Percentiles rank a stretch among this genome's conserved stretches.
phyloP scores from a whole-genome alignment of 2,888 invertebrate species.

The Coenonympha arcania region DNA sequence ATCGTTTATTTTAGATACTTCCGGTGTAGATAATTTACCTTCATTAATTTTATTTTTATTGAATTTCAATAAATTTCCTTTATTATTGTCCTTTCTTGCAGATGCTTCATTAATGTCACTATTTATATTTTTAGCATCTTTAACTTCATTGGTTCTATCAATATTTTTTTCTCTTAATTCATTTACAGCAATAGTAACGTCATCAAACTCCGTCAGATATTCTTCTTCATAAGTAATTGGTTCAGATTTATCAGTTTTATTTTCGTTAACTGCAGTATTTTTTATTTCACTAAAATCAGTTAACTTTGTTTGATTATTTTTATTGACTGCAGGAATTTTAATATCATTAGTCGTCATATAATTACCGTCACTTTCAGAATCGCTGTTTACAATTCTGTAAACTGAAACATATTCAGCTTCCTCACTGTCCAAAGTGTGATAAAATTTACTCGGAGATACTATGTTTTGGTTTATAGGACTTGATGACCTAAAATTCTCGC shows the following conservation, averaged over 20 bases:
- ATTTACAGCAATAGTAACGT: not conserved
- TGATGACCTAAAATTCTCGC: not conserved
- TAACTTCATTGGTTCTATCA: not conserved
- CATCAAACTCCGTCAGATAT: not conserved
- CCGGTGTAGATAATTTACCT: not conserved
- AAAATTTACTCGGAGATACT: not conserved
- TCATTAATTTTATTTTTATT: not conserved
- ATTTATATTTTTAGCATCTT: not conserved
- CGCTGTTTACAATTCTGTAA: conserved; percentile 21
- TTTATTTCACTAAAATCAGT: too few species aligned
- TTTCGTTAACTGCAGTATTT: not conserved
- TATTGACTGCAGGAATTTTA: conserved; percentile 11
- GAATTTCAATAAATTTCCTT: not conserved
- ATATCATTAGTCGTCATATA: conserved; percentile 25
- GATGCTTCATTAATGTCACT: not conserved
- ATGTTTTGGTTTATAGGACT: not conserved
- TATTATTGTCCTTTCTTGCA: not conserved
- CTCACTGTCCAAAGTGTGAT: not conserved
- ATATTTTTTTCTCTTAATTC: not conserved
- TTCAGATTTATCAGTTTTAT: not conserved
- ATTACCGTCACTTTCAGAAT: conserved; percentile 18
- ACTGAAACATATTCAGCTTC: conserved; percentile 14
- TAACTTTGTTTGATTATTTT: conserved; percentile 21
- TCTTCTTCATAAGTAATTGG: not conserved
- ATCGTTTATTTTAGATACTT: not conserved